A percentile compares a stretch with the other conserved stretches of the same genome.
Evolutionary conservation across 37 sponge, comb jelly and placozoan species (phyloP).

Genomic region (Haliclona indistincta): DNA sequence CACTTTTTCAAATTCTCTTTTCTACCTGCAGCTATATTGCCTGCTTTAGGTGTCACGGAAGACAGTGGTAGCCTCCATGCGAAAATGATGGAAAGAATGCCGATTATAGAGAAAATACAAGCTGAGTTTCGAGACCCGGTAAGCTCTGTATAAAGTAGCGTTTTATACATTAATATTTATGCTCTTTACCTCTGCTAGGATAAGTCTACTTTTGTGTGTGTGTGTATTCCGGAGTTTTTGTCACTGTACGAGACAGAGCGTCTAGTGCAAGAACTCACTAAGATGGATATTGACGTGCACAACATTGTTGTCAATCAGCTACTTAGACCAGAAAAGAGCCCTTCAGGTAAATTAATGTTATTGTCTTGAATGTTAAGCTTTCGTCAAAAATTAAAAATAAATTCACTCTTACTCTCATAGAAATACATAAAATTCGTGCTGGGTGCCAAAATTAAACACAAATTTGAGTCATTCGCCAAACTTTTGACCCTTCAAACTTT

Average conservation of each 20-base stretch:
- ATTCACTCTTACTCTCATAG: no score
- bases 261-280: constrained; percentile 92
- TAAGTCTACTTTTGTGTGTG: constrained; percentile 94
- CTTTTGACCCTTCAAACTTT: no score
- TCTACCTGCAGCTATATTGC: constrained; percentile 25
- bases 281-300: constrained; percentile 90
- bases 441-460: no score
- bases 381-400: no score
- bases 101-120: constrained; percentile 81
- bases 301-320: constrained; percentile 97
- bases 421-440: no score
- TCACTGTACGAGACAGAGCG: constrained; percentile 98
- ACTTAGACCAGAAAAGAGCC: constrained; percentile 71
- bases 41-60: constrained; percentile 47
- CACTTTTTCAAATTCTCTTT: background rate
- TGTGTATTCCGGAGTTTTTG: constrained; percentile 98
- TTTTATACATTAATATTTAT: no score
- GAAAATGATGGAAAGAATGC: constrained; percentile 68
- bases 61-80: constrained; percentile 20
- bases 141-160: no score
- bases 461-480: no score
- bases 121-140: constrained; percentile 88
- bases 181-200: no score
- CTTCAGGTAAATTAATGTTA: constrained; percentile 68
- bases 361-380: no score